A percentile compares a stretch with the other conserved stretches of the same genome.
These are phyloP conservation scores for Sarcophaga bullata DNA, from an alignment of 1,140 invertebrate species.

Conservation along the genomic window DNA sequence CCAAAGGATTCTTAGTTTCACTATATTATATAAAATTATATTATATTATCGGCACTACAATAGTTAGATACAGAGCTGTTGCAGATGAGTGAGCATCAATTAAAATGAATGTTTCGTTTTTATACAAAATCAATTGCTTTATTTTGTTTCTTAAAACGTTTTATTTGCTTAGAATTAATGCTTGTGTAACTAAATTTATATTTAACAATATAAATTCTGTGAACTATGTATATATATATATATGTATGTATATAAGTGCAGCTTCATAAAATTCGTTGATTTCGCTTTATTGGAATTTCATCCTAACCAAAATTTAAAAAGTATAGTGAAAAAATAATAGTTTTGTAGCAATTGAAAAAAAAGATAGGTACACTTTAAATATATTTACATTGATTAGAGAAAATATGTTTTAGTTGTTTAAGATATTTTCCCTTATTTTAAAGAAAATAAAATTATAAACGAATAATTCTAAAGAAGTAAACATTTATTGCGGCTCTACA, in stretches of 20 bases:
- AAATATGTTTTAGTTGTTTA: too few species aligned
- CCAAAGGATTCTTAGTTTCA: not conserved
- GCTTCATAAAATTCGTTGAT: not conserved
- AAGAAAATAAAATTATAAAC: too few species aligned
- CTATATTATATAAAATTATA: not conserved
- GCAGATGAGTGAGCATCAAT: slow-evolving; percentile 37
- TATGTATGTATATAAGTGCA: not conserved
- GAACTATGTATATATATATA: not conserved
- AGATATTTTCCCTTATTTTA: too few species aligned
- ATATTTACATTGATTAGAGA: too few species aligned
- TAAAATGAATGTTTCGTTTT: slow-evolving; percentile 22
- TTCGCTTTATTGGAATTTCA: not conserved
- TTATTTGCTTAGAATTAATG: not conserved
- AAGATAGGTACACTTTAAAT: not conserved
- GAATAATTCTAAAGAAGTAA: too few species aligned
- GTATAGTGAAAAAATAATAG: too few species aligned
- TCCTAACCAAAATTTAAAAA: not conserved
- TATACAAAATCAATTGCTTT: slow-evolving; percentile 26
- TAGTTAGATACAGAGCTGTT: slow-evolving; percentile 22
- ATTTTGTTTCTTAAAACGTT: too few species aligned
- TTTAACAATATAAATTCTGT: not conserved
- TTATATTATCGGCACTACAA: not conserved
- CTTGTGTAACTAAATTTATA: too few species aligned
- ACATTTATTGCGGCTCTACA: too few species aligned
- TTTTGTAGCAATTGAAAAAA: not conserved